Conservation (phyloP, 1,140 invertebrate species). For the Phenacoccus solenopsis region DNA sequence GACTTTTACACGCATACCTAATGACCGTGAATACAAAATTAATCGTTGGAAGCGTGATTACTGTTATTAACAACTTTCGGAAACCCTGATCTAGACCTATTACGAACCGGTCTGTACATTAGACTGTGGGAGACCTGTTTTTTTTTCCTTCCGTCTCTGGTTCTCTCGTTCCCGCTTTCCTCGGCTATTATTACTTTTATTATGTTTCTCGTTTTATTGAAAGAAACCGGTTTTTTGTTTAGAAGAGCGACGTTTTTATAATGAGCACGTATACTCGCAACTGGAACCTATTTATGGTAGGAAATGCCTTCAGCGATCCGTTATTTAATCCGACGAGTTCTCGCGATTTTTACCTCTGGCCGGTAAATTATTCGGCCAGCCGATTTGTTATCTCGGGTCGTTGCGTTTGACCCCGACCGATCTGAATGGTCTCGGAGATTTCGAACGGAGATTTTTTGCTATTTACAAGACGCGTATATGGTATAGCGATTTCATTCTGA, state of each 20-base stretch:
- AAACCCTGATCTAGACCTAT: constrained; percentile 1
- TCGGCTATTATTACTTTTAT: neutral
- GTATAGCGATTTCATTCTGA: too few relatives aligned
- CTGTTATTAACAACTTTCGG: neutral
- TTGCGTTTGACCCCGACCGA: too few relatives aligned
- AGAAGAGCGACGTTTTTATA: neutral
- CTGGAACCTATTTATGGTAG: constrained; percentile 1
- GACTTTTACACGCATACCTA: too few relatives aligned
- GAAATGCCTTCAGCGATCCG: neutral
- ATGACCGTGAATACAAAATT: neutral
- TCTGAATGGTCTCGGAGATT: too few relatives aligned
- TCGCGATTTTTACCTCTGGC: too few relatives aligned
- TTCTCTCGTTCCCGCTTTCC: neutral
- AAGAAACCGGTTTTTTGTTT: neutral
- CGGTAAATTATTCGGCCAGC: too few relatives aligned
- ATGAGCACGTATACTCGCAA: neutral
- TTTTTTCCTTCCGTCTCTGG: neutral
- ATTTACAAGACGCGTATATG: too few relatives aligned
- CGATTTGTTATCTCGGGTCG: too few relatives aligned
- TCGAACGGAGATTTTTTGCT: too few relatives aligned
- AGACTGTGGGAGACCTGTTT: neutral
- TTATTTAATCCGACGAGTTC: neutral
- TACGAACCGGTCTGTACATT: neutral
- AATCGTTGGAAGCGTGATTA: neutral
- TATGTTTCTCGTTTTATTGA: neutral